Evolutionary conservation across 2,113 vertebrate genomes (phyloP), one percentile per base, ranked within the genome.

Genomic region (Piprites chloris): DNA sequence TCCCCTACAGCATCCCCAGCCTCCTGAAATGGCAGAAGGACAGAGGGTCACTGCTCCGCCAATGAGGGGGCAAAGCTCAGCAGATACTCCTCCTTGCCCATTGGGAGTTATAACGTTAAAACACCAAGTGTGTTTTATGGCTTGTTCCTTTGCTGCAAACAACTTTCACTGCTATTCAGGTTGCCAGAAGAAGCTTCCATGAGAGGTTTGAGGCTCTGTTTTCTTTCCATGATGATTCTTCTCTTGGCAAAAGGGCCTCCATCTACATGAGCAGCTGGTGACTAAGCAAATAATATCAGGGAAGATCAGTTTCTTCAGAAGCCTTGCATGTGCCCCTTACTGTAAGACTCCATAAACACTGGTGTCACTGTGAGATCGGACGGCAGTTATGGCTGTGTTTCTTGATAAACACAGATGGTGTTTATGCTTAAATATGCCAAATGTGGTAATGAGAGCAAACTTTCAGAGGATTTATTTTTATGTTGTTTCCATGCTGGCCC

Each of bases 361-460:
- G 90, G 92, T 95, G 89, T 89, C 92, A 85, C 77, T 61, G 59
- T 2, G 14, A 92, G 83, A 92, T 80, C 2, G 15, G 79, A 72
- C 15, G 0, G 74, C 81, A 76, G 71, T 49, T 94, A 89, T 47
- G 20, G 14, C 63, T 9, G 26, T 47, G 42, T 68, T 92, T 74
- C 96, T 85, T 44, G 86, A 93, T 93, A 95, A 97, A 96, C 92
- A 97, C 95, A 96, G 96, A 97, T 96, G 92, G 93, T 93, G 93
- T 95, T 97, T 97, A 79, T 95, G 82, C 78, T 92, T 93, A 94
- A 96, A 93, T 76, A 97, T 94, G 92, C 94, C 93, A 96, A 97
- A 95, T 85, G 90, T 91, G 73, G 94, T 90, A 96, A 96, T 77
- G 83, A 95, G 89, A 89, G 90, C 83, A 96, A 96, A 96, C 80